These are phyloP conservation scores for Sitobion miscanthi DNA, from an alignment of 1,140 invertebrate genomes.

Conservation along the genomic window DNA sequence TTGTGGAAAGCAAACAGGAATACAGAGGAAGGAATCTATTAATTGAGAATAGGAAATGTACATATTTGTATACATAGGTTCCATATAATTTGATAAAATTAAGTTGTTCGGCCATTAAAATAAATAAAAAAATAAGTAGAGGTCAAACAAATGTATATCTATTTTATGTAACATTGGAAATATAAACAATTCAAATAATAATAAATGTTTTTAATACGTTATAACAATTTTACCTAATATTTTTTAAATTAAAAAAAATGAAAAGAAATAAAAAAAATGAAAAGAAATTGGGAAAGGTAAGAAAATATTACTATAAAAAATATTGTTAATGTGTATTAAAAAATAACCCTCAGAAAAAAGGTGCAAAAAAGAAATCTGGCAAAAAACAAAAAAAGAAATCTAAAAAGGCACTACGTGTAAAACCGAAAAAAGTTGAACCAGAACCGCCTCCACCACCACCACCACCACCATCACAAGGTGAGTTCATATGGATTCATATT, in stretches of 20 bases:
- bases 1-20: neutral
- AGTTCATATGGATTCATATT: conserved; percentile 74
- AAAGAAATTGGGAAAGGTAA: conserved; percentile 10
- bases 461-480: conserved; percentile 60
- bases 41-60: neutral
- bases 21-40: neutral
- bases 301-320: neutral
- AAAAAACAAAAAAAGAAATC: conserved; percentile 51
- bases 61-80: neutral
- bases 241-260: neutral
- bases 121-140: neutral
- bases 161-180: neutral
- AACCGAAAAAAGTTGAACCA: neutral
- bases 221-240: neutral
- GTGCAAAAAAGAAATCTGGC: conserved; percentile 57
- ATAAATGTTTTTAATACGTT: conserved; percentile 59
- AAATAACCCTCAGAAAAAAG: neutral
- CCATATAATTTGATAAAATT: neutral
- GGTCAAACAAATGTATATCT: neutral
- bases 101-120: neutral
- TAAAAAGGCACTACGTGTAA: neutral
- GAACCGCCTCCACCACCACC: neutral
- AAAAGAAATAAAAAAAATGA: neutral
- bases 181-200: conserved; percentile 7
- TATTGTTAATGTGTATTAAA: neutral